A percentile compares a stretch with the other conserved stretches of the same genome.
phyloP scores from a whole-genome alignment of 2,797 vertebrate genomes.

The Chelmon rostratus region DNA sequence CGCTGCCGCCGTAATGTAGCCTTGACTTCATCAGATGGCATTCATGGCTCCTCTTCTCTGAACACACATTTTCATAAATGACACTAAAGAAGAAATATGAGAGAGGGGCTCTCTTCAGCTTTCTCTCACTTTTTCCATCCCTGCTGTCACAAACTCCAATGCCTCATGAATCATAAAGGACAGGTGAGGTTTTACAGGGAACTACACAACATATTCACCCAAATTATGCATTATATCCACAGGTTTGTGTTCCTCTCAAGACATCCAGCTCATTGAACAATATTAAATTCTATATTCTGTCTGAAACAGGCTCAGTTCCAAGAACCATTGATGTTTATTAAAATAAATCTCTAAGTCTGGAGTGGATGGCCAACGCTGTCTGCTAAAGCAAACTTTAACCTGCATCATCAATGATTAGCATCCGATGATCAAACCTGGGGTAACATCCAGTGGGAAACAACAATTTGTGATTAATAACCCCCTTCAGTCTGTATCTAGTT shows the following conservation, averaged over 20 bases:
- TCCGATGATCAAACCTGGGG: background rate
- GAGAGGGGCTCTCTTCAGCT: conserved; percentile 20
- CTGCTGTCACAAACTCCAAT: background rate
- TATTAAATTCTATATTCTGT: background rate
- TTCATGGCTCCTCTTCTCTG: conserved; percentile 42
- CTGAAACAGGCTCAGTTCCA: background rate
- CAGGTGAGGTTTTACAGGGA: background rate
- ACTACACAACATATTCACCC: conserved; percentile 1
- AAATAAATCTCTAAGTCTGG: background rate
- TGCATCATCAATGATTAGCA: background rate
- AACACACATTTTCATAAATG: conserved; percentile 66
- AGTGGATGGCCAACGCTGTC: background rate
- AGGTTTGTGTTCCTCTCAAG: conserved; percentile 21
- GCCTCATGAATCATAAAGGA: conserved; percentile 32
- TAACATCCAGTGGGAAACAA: background rate
- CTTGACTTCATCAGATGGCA: conserved; percentile 53
- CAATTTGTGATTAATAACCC: background rate
- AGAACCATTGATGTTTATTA: background rate
- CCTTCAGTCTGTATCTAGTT: background rate
- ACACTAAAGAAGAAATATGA: conserved; percentile 65
- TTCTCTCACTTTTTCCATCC: conserved; percentile 42
- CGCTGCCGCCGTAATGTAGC: background rate
- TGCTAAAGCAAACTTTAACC: background rate
- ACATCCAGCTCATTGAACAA: conserved; percentile 3
- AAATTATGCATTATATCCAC: conserved; percentile 18